Evolutionary conservation across 2,888 invertebrate genomes (phyloP), one percentile per base, ranked within the genome.

Genomic region (Conops quadrifasciatus): DNA sequence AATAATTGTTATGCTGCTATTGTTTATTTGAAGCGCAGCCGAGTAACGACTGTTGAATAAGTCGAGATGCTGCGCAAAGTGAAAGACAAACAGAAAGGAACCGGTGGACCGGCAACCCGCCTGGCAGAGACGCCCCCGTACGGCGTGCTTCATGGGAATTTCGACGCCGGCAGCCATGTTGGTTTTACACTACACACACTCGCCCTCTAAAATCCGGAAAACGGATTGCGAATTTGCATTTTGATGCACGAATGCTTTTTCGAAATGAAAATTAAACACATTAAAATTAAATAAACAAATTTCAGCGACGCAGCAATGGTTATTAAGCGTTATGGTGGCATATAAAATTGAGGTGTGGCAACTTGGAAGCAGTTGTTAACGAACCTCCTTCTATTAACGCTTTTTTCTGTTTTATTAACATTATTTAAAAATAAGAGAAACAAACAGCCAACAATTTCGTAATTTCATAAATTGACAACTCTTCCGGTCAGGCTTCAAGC

Each of bases 221-320:
- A 67, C 47, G 67, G 67, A 67, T 67, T 67, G 15, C n/a, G 49
- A 70, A 70, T 70, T 64, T 70, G 65, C 64, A 80, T 79, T 79
- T 80, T 79, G 79, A 80, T 78, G 80, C 80, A 78, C 71, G 77
- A 79, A 77, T 80, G 80, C 73, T 79, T 80, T 80, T 69, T 72
- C 69, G 59, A 75, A 68, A 74, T 72, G 64, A 71, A 69, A 75
- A 78, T 77, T 77, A 77, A 75, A 77, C 75, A 70, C 56, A 72
- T 67, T 63, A 72, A 64, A 67, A 68, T 68, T 13, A 60, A 59
- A 68, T 62, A 26, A 72, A 72, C 58, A 45, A 43, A 64, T 15
- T 2, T 51, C 16, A 26, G 11, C 15, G 21, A 47, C 7, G 63
- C n/a, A 15, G 47, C 24, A 28, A 53, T 62, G 56, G 19, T 28